Evolutionary conservation across 2,113 vertebrate genomes (phyloP).

Genomic region (Cyprinodon tularosa): DNA sequence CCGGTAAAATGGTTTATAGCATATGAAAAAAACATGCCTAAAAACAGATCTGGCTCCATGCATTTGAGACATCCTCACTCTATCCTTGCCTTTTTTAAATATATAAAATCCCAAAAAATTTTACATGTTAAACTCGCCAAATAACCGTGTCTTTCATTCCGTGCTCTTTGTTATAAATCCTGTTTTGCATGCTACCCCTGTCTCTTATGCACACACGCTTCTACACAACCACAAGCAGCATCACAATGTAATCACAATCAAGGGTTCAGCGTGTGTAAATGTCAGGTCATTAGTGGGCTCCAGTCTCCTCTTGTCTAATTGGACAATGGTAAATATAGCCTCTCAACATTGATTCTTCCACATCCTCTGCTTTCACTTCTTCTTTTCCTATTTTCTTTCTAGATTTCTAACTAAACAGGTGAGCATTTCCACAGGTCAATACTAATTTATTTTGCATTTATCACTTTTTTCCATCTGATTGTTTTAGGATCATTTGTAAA

Average conservation of each 20-base stretch:
- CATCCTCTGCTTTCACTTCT: conserved; percentile 36
- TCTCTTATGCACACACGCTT: conserved; percentile 4
- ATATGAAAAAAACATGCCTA: too few species aligned
- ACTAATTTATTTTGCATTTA: neutral
- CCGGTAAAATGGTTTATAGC: neutral
- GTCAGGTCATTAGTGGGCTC: conserved; percentile 70
- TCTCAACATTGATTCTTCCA: conserved; percentile 54
- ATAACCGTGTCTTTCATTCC: neutral
- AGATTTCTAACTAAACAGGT: conserved; percentile 11
- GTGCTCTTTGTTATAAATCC: conserved; percentile 6
- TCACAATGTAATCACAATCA: conserved; percentile 59
- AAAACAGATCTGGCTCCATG: neutral
- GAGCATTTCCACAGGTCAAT: neutral
- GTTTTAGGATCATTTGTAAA: neutral
- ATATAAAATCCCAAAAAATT: neutral
- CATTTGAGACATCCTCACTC: neutral
- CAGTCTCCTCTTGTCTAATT: conserved; percentile 66
- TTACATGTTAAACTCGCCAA: conserved; percentile 9
- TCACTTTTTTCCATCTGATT: neutral
- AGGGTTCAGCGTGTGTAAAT: conserved; percentile 64
- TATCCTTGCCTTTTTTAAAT: neutral
- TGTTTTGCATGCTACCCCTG: neutral
- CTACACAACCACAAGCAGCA: conserved; percentile 8
- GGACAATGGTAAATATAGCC: conserved; percentile 64
- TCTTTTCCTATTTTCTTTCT: neutral